Evolutionary conservation across 2,888 invertebrate genomes (phyloP), one percentile per base, ranked within the genome.

Genomic region (Reticulitermes lucifugus): DNA sequence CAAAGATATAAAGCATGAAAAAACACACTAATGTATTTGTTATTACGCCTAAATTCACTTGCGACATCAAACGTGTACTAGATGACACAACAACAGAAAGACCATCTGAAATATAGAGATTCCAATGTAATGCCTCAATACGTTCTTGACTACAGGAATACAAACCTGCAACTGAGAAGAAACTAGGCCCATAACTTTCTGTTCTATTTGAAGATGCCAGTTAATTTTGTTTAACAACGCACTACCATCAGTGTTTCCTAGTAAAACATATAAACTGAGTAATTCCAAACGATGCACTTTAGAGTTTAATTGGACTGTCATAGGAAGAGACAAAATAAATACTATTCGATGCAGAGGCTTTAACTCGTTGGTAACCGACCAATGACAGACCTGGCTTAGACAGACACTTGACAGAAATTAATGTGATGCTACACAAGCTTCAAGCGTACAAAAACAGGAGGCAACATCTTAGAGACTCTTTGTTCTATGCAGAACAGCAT

Each of bases 401-500:
- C 79, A 79, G 55, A 80, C 80, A 79, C 73, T 73, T 41, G 73
- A 73, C 73, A 73, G 14, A 41, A 73, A 41, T 41, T 73, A 79
- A 79, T 51, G 41, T 9, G 79, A 79, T 46, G n/a, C 51, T n/a
- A 41, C n/a, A 55, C 51, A 12, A 79, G 51, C 51, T 77, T 43
- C 29, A 79, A 51, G 12, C 46, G 25, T 55, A 80, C 80, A 80
- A 80, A 80, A 80, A 22, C 0, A 12, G 29, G 35, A 29, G 35
- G 46, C 21, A 60, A 22, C 80, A 35, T 80, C 80, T 80, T 55
- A 80, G 80, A 41, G 59, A 59, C 29, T 60, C 80, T 80, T 80
- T 80, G 80, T 80, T 80, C 80, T 80, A 80, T 35, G 80, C 60
- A 80, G 80, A 60, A 60, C 22, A 80, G 59, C 79, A 14, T 79